phyloP scores from a whole-genome alignment of 2,113 vertebrate genomes.

The Engraulis encrasicolus region DNA sequence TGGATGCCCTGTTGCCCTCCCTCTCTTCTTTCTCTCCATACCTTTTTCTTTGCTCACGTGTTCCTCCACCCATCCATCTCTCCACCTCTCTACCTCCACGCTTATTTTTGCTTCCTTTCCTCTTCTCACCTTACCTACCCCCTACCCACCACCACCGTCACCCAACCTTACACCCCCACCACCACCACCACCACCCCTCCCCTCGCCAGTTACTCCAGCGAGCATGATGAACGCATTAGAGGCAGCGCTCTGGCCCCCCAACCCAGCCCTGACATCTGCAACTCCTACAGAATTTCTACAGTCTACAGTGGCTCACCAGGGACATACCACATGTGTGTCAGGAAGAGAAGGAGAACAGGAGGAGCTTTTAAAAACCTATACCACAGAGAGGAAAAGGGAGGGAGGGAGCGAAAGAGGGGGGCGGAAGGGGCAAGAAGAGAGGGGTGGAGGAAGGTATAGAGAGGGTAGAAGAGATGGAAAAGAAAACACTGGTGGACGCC shows the following conservation, averaged over 20 bases:
- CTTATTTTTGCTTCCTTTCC: neutral
- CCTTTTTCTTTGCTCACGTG: neutral
- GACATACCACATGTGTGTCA: conserved; percentile 27
- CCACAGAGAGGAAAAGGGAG: neutral
- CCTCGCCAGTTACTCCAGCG: neutral
- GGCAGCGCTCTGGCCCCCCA: neutral
- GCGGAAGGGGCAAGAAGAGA: neutral
- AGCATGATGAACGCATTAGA: conserved; percentile 25
- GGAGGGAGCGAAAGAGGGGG: neutral
- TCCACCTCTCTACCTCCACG: neutral
- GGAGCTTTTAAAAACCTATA: neutral
- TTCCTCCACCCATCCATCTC: neutral
- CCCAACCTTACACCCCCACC: neutral
- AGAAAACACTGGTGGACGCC: neutral
- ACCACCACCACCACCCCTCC: neutral
- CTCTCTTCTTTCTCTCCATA: neutral
- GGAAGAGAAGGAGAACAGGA: conserved; percentile 17
- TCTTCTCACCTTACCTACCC: neutral
- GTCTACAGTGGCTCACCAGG: conserved; percentile 16
- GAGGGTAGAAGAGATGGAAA: neutral
- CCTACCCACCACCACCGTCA: neutral
- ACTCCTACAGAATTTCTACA: neutral
- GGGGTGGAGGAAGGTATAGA: too few species aligned
- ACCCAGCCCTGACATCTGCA: conserved; percentile 30
- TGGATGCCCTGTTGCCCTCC: neutral